Evolutionary conservation across 2,113 vertebrate genomes (phyloP).

Genomic region (Aphelocoma coerulescens): DNA sequence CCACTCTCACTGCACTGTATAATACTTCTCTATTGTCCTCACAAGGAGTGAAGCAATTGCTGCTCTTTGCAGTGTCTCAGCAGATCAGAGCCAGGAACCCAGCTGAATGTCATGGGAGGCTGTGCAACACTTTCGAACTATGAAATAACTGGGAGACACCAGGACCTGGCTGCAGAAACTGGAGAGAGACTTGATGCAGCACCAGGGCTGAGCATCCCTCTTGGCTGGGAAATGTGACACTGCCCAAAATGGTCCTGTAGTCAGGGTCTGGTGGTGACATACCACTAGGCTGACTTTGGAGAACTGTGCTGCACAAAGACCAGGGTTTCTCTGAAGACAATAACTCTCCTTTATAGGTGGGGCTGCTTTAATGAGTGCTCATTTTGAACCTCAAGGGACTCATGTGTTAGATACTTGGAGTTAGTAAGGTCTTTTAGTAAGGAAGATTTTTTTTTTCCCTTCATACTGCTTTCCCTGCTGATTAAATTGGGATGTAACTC

Average conservation of each 20-base stretch:
- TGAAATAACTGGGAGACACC: neutral
- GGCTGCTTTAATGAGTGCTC: neutral
- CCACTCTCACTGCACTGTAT: neutral
- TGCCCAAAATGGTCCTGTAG: neutral
- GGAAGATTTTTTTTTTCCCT: neutral
- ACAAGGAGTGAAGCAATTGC: fast-evolving
- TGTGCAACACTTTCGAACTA: neutral
- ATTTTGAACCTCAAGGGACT: neutral
- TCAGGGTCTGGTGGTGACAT: neutral
- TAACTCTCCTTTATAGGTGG: neutral
- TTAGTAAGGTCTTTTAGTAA: neutral
- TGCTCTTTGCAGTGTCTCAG: neutral
- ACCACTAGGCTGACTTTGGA: neutral
- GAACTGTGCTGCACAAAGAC: neutral
- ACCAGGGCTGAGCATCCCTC: neutral
- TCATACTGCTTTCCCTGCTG: neutral
- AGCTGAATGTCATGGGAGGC: fast-evolving
- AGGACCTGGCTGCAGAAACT: neutral
- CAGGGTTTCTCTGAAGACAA: neutral
- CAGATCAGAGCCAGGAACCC: neutral
- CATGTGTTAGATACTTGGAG: neutral
- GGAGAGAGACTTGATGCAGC: neutral
- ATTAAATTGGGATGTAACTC: neutral
- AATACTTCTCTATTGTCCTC: neutral
- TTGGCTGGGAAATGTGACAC: neutral